Evolutionary conservation across 2,113 vertebrate species (phyloP).

Genomic region (Pseudolaguvia tuberculata): DNA sequence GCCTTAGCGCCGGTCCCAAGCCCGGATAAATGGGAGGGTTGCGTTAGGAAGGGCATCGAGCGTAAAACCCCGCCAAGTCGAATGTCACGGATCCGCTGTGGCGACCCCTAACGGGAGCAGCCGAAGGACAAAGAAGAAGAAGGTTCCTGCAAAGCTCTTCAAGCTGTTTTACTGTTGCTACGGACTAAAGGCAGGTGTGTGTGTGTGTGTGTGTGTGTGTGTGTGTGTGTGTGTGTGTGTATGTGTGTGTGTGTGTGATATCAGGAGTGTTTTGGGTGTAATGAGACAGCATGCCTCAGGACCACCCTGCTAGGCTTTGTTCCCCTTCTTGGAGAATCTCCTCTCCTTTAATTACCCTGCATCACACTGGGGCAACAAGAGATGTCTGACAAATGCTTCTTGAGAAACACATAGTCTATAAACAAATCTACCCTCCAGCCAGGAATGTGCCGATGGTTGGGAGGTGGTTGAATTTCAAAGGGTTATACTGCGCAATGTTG

Average conservation of each 20-base stretch:
- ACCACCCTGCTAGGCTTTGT: slow-evolving; percentile 51
- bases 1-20: no score
- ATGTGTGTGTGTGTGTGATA: slow-evolving; percentile 29
- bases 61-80: no score
- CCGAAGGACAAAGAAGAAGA: no score
- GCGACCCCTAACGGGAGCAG: no score
- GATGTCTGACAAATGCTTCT: slow-evolving; percentile 28
- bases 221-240: no score
- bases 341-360: slow-evolving; percentile 45
- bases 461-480: slow-evolving; percentile 33
- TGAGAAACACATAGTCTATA: slow-evolving; percentile 33
- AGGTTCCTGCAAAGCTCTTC: no score
- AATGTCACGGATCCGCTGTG: no score
- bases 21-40: no score
- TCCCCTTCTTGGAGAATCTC: slow-evolving; percentile 36
- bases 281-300: slow-evolving; percentile 30
- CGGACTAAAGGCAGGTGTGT: slow-evolving; percentile 34
- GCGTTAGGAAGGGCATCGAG: no score
- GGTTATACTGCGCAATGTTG: neutral
- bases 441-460: slow-evolving; percentile 15
- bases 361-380: slow-evolving; percentile 33
- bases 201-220: no score
- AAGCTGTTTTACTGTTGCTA: neutral
- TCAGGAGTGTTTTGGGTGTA: slow-evolving; percentile 24
- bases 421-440: slow-evolving; percentile 21